Evolutionary conservation across 2,797 vertebrate genomes (phyloP).

Genomic region (Danio albolineatus): DNA sequence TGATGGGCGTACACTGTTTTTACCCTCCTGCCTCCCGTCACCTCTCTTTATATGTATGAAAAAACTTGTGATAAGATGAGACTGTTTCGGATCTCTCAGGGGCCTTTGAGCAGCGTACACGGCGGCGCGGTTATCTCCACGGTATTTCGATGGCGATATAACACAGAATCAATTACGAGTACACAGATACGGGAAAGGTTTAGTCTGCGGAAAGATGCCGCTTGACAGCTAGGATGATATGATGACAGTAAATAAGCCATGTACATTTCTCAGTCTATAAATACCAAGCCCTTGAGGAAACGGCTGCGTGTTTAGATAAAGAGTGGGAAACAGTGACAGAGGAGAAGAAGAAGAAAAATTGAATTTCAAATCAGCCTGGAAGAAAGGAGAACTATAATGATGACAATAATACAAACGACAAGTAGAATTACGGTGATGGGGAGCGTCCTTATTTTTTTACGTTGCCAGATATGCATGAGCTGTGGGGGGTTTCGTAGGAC

Average conservation of each 20-base stretch:
- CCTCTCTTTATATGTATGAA: constrained; percentile 70
- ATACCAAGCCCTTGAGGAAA: constrained; percentile 73
- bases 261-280: constrained; percentile 71
- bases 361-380: constrained; percentile 64
- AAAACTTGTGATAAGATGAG: constrained; percentile 80
- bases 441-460: constrained; percentile 10
- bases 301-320: constrained; percentile 76
- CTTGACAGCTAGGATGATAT: constrained; percentile 78
- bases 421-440: constrained; percentile 34
- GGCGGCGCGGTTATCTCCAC: constrained; percentile 75
- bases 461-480: constrained; percentile 9
- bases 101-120: constrained; percentile 71
- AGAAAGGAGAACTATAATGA: constrained; percentile 64
- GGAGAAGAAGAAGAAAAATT: constrained; percentile 47
- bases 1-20: constrained; percentile 68
- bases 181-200: constrained; percentile 79
- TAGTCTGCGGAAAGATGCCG: constrained; percentile 75
- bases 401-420: constrained; percentile 62
- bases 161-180: constrained; percentile 84
- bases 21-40: constrained; percentile 51
- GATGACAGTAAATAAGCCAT: constrained; percentile 76
- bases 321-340: constrained; percentile 58
- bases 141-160: constrained; percentile 78
- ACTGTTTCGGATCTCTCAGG: constrained; percentile 77
- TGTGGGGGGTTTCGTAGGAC: not conserved